Evolutionary conservation across 2,888 invertebrate genomes (phyloP).

Genomic region (Iphiclides podalirius): DNA sequence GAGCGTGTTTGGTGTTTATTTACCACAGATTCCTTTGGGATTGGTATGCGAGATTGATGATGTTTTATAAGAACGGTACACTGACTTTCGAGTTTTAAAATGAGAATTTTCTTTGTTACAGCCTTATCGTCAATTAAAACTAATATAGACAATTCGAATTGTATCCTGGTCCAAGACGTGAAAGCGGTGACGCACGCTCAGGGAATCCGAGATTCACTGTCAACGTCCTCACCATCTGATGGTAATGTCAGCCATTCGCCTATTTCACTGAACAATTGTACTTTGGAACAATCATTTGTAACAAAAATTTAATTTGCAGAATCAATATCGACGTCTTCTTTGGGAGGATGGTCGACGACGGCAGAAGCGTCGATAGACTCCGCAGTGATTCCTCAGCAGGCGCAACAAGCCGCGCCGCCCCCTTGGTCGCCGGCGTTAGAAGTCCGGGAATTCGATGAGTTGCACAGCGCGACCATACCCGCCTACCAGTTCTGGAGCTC

Average conservation of each 20-base stretch:
- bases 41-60: background rate
- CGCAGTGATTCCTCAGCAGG: constrained; percentile 82
- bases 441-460: constrained; percentile 90
- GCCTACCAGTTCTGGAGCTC: constrained; percentile 97
- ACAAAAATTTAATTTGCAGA: constrained; percentile 69
- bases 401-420: constrained; percentile 87
- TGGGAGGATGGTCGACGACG: constrained; percentile 75
- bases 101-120: constrained; percentile 74
- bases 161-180: constrained; percentile 93
- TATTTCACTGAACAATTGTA: background rate
- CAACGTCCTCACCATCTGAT: constrained; percentile 73
- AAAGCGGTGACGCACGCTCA: constrained; percentile 94
- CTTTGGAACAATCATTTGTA: background rate
- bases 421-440: constrained; percentile 89
- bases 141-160: constrained; percentile 92
- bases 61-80: constrained; percentile 5
- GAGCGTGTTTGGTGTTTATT: background rate
- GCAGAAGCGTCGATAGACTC: constrained; percentile 78
- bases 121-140: constrained; percentile 95
- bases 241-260: constrained; percentile 44
- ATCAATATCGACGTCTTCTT: constrained; percentile 80
- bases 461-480: constrained; percentile 91
- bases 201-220: constrained; percentile 86
- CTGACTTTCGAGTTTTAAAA: constrained; percentile 42
- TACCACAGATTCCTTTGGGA: background rate